phyloP scores from a whole-genome alignment of 2,797 vertebrate genomes.

The Danionella dracula region DNA sequence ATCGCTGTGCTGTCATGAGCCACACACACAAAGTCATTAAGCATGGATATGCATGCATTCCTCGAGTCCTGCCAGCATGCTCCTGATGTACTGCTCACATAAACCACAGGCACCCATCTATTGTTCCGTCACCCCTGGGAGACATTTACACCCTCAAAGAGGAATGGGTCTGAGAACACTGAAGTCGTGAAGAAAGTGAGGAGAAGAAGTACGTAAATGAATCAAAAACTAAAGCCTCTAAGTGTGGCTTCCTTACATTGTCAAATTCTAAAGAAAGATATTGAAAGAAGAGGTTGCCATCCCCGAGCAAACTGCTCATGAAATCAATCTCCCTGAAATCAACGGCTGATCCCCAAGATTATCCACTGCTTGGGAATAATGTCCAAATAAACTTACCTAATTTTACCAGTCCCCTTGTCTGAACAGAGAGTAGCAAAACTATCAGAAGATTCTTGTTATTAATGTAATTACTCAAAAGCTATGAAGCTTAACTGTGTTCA shows the following conservation, averaged over 20 bases:
- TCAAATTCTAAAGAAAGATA: conserved; percentile 57
- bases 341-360: conserved; percentile 23
- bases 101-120: conserved; percentile 33
- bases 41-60: conserved; percentile 53
- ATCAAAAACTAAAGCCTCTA: conserved; percentile 56
- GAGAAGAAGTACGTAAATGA: conserved; percentile 60
- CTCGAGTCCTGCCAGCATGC: conserved; percentile 48
- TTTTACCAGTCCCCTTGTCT: background rate
- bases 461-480: no score
- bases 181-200: conserved; percentile 49
- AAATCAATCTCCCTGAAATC: conserved; percentile 33
- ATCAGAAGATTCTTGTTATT: no score
- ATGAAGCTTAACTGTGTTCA: no score
- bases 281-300: conserved; percentile 49
- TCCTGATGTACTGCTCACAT: conserved; percentile 34
- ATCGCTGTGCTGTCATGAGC: conserved; percentile 57
- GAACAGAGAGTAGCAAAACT: no score
- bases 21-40: conserved; percentile 63
- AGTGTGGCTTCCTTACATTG: conserved; percentile 48
- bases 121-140: conserved; percentile 40
- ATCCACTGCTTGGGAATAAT: background rate
- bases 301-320: conserved; percentile 30
- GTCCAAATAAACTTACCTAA: no score
- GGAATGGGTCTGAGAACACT: conserved; percentile 30
- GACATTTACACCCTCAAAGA: conserved; percentile 42